Percentiles rank a stretch among this genome's conserved stretches.
Conservation (phyloP, 2,797 vertebrate genomes). For the Pachyuromys duprasi region DNA sequence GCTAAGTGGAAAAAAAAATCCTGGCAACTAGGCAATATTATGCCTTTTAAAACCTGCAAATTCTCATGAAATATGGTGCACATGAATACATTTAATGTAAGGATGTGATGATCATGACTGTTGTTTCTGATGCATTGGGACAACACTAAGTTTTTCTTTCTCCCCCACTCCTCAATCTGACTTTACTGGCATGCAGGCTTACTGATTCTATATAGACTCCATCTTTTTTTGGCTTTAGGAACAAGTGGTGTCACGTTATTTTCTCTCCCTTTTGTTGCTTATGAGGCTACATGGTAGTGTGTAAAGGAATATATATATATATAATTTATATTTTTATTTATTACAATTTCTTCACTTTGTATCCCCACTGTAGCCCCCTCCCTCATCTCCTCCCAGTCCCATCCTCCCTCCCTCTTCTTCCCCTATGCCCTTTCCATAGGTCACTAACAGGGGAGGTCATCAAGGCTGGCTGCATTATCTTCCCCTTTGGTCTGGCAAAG, state of each 20-base stretch:
- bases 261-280: slow-evolving; percentile 78
- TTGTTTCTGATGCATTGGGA: slow-evolving; percentile 72
- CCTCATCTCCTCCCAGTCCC: too few species aligned
- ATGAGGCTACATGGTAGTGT: background rate
- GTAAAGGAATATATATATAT: background rate
- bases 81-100: slow-evolving; percentile 76
- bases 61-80: slow-evolving; percentile 82
- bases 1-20: slow-evolving; percentile 78
- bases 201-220: slow-evolving; percentile 69
- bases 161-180: background rate
- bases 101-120: slow-evolving; percentile 75
- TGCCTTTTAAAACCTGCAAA: slow-evolving; percentile 81
- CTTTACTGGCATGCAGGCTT: slow-evolving; percentile 61
- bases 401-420: too few species aligned
- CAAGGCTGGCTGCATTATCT: too few species aligned
- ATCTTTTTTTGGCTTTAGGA: slow-evolving; percentile 77
- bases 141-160: slow-evolving; percentile 66
- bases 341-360: too few species aligned
- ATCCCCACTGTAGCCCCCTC: too few species aligned
- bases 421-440: too few species aligned
- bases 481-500: too few species aligned
- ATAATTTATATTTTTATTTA: too few species aligned
- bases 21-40: slow-evolving; percentile 82
- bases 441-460: too few species aligned
- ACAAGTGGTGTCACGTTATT: slow-evolving; percentile 72